Base-by-base conservation (phyloP, 1,140 invertebrate species). In the Pseudomyrmex flavicornis region DNA sequence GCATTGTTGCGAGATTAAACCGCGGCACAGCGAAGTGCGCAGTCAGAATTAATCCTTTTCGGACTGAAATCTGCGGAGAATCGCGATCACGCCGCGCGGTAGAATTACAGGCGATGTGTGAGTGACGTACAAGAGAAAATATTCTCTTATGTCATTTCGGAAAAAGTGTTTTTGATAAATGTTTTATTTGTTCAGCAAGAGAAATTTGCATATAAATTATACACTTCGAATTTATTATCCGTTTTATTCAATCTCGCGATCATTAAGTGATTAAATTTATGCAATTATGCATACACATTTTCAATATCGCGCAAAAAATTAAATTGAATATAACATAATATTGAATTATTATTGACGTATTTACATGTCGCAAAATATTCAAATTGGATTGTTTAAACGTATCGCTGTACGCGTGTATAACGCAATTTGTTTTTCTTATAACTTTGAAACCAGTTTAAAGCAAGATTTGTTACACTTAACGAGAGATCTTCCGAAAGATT, bases 401-500 rank as follows among this genome's bases (percentile, higher is more conserved):
- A 73, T 10, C 17, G 15, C 7, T 5, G n/a, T 17, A 3, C 52
- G 8, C 9, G 26, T 10, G 15, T 48, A 46, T 74, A 26, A 63
- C 26, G 22, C 8, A 17, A 7, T 35, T 35, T 0, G 7, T 35
- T 35, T 52, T 65, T 48, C 26, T 65, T n/a, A 35, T 8, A 52
- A 75, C 4, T 3, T 46, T n/a, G 46, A 75, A 63, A 75, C 59
- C 59, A 63, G 59, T 35, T 76, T 50, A n/a, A 17, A 20, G 35
- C 17, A 59, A 15, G 50, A 46, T 82, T 48, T 70, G 26, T 82
- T 82, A 61, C 17, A 5, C 48, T 82, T 63, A 70, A 75, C 35
- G 35, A 44, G 62, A 75, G 61, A 75, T 82, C 75, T 62, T 76
- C 65, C 15, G 15, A 15, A 65, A 76, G 58, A 61, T 75, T 75